These are phyloP conservation scores for Apodemus agrarius DNA, from an alignment of 2,797 vertebrate genomes.

Conservation along the genomic window DNA sequence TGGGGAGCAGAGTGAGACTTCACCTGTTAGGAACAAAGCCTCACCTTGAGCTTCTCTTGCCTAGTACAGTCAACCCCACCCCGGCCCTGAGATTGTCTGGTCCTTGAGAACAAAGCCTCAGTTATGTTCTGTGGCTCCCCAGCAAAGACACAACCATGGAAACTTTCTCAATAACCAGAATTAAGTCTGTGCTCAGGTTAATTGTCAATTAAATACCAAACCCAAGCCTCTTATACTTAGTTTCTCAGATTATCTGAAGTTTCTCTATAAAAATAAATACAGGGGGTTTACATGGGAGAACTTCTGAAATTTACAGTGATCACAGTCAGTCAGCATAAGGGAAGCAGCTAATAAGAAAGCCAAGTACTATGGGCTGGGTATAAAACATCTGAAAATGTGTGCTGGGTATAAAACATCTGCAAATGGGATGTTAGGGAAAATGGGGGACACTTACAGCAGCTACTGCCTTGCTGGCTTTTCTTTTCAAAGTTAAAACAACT, in stretches of 20 bases:
- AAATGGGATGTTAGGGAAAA: fast-evolving
- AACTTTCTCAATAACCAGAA: conserved; percentile 51
- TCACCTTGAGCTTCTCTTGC: neutral
- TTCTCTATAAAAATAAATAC: conserved; percentile 58
- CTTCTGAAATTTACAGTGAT: conserved; percentile 27
- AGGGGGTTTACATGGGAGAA: conserved; percentile 57
- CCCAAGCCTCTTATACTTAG: neutral
- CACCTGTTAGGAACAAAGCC: neutral
- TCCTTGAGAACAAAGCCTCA: conserved; percentile 17
- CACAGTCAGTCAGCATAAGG: neutral
- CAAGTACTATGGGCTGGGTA: neutral
- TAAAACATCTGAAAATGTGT: neutral
- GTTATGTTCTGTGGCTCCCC: neutral
- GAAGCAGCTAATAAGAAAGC: neutral
- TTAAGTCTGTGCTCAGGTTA: conserved; percentile 21
- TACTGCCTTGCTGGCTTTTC: neutral
- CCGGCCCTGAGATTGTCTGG: neutral
- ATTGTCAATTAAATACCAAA: conserved; percentile 68
- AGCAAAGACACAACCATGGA: neutral
- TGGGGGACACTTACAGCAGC: neutral
- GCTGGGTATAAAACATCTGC: neutral
- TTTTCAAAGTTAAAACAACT: neutral
- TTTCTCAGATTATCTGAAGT: conserved; percentile 52
- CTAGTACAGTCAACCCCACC: neutral
- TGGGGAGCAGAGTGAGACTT: neutral